Evolutionary conservation across 2,888 invertebrate genomes (phyloP), one percentile per base, ranked within the genome.

Genomic region (Chironomus riparius): DNA sequence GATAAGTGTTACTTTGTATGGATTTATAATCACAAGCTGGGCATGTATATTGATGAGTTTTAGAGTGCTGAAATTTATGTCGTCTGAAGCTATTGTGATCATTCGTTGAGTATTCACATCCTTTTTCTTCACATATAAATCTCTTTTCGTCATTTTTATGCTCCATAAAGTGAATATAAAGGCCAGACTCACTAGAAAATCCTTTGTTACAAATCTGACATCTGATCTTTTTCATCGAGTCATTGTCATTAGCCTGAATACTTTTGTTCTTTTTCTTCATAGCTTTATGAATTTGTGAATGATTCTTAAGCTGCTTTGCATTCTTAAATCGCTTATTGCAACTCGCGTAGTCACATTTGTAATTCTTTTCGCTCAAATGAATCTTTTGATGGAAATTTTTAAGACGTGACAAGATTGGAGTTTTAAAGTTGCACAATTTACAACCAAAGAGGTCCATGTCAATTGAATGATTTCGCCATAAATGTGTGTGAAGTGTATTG

Each of bases 261-360:
- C 79, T 69, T 80, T 50, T 22, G 68, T 48, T 78, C 10, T 78
- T 78, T 50, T 81, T 81, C 0, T 82, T 81, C 50, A 87, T 88
- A 50, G n/a, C 15, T 4, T 50, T 13, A 82, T 91, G 91, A 22
- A 86, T 86, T 7, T 88, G 82, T 77, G 89, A 88, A 83, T 95
- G 95, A 80, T 93, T 93, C 61, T 91, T 87, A 75, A 94, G 83
- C 81, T 94, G 94, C 81, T 91, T 91, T 6, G 87, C 86, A 79
- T 91, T 94, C 82, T 94, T 94, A 82, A 94, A 95, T 0, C 86
- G 86, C 82, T 93, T 92, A 24, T 88, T 87, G 81, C 95, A 95
- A 76, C 28, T 38, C 2, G n/a, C 13, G 12, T 87, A 83, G 77
- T 88, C 86, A 83, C 89, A 89, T 69, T 79, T 85, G 79, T 80